These are phyloP conservation scores for Cosmopolites sordidus DNA, from an alignment of 2,888 invertebrate species.

Conservation along the genomic window DNA sequence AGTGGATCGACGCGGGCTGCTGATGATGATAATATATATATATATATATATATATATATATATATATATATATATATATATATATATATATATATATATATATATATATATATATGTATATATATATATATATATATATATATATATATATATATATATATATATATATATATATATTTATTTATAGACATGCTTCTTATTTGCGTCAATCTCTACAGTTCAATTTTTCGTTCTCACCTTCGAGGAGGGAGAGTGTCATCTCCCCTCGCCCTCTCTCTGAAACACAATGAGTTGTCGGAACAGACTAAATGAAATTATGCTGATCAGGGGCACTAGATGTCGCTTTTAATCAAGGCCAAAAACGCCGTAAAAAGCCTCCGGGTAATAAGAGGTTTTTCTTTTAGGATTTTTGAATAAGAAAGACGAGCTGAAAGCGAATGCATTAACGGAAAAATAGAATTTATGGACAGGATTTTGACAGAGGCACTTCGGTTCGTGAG, in stretches of 20 bases:
- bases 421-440: neutral
- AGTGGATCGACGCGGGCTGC: too few species aligned
- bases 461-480: slow-evolving; percentile 2
- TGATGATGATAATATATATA: too few species aligned
- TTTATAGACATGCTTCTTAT: too few species aligned
- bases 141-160: too few species aligned
- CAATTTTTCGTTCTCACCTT: neutral
- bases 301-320: slow-evolving; percentile 27
- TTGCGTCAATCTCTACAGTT: neutral
- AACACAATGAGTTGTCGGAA: slow-evolving; percentile 24
- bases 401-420: neutral
- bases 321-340: slow-evolving; percentile 27
- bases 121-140: too few species aligned
- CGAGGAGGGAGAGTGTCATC: neutral
- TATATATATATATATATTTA: too few species aligned
- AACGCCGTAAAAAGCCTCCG: slow-evolving; percentile 19
- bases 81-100: too few species aligned
- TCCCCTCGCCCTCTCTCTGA: neutral
- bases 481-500: neutral
- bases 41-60: too few species aligned
- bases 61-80: too few species aligned
- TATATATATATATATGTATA: too few species aligned
- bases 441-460: slow-evolving; percentile 2
- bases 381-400: neutral
- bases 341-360: slow-evolving; percentile 26